Percentiles rank a stretch among this genome's conserved stretches.
phyloP scores from a whole-genome alignment of 1,140 invertebrate species.

The Pinna nobilis region DNA sequence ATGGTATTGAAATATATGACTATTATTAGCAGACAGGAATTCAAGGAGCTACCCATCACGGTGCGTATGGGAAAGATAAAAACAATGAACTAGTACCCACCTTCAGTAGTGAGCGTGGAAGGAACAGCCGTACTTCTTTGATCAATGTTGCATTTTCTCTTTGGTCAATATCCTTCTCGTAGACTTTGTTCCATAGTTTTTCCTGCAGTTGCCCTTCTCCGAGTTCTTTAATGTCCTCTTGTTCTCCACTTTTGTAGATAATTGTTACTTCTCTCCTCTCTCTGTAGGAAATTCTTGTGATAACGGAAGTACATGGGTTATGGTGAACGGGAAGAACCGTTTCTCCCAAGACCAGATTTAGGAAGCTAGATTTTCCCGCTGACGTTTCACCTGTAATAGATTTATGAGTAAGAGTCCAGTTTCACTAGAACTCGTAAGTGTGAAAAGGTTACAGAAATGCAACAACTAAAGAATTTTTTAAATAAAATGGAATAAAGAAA shows the following conservation, averaged over 20 bases:
- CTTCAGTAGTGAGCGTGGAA: constrained; percentile 59
- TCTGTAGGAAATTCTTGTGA: constrained; percentile 58
- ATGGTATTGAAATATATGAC: no score
- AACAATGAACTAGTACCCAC: constrained; percentile 23
- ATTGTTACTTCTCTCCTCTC: constrained; percentile 28
- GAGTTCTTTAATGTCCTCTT: constrained; percentile 21
- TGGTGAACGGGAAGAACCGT: constrained; percentile 59
- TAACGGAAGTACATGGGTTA: constrained; percentile 61
- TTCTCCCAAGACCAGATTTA: constrained; percentile 64
- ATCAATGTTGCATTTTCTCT: constrained; percentile 45
- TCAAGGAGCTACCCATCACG: no score
- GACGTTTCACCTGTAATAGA: constrained; percentile 64
- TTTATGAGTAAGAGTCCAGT: no score
- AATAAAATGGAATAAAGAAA: no score
- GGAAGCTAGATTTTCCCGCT: constrained; percentile 65
- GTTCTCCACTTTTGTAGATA: constrained; percentile 33
- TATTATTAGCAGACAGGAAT: no score
- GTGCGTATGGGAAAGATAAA: no score
- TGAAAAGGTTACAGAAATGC: no score
- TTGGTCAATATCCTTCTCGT: constrained; percentile 38
- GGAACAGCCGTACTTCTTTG: constrained; percentile 51
- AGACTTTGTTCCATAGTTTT: constrained; percentile 37
- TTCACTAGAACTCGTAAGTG: no score
- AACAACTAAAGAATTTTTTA: no score
- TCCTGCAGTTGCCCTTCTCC: constrained; percentile 26